Evolutionary conservation across 1,140 invertebrate genomes (phyloP), one percentile per base, ranked within the genome.

Genomic region (Drosophila equinoxialis): DNA sequence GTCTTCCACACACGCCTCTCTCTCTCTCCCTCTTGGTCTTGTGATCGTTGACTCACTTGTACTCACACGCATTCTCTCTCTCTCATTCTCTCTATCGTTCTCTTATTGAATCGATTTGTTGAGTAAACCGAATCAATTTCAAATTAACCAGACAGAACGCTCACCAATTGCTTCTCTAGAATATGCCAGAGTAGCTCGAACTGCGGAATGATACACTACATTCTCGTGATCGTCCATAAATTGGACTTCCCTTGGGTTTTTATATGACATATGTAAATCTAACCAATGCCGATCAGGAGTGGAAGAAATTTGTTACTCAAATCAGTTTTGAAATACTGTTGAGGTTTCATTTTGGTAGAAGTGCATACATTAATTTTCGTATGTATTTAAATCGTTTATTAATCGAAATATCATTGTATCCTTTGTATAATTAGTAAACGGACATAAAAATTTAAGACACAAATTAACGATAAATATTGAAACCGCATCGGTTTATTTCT

Each of bases 61-160:
- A 72, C 26, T 23, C 13, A 54, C 23, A 54, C 23, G 23, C 37
- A 66, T 20, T 64, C 35, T 37, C 23, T 26, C 23, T 4, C 23
- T 26, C 35, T 5, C 35, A 6, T 30, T 30, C 8, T 54, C 26
- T 11, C 64, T 51, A 59, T 74, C 62, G 45, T 55, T 65, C 17
- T 51, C 45, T 23, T 51, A 23, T 51, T 11, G 45, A 23, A 51
- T 51, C 23, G 17, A 51, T 51, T 51, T 51, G 10, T 39, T 13
- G 37, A 39, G 37, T 13, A 39, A 51, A 51, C 45, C 10, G 8
- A 51, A 23, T 51, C 45, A 65, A 82, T 87, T 87, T 82, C 76
- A 87, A 82, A 51, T 51, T 51, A 23, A 51, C 17, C 45, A 23
- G 45, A 20, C 45, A 51, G 1, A 51, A 51, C 17, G 13, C 8